phyloP scores from a whole-genome alignment of 2,797 vertebrate species.

The Pipistrellus pygmaeus region DNA sequence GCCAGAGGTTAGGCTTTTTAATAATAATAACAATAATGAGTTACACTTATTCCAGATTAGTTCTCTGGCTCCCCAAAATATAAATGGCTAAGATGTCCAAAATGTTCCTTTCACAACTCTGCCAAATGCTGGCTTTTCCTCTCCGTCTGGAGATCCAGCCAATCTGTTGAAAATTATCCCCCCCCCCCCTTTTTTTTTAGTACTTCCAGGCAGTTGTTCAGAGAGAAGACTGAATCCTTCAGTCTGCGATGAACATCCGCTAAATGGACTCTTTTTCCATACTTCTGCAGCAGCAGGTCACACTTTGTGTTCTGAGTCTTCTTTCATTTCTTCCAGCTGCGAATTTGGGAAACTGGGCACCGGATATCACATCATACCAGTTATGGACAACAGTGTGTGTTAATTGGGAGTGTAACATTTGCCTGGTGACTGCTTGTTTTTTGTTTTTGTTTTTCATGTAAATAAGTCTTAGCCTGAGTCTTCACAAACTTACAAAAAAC shows the following conservation, averaged over 20 bases:
- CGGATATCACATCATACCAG: background rate
- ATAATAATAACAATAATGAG: conserved; percentile 76
- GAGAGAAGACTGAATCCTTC: conserved; percentile 40
- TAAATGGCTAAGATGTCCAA: conserved; percentile 74
- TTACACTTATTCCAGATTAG: conserved; percentile 76
- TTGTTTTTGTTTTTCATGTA: background rate
- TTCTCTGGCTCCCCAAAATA: conserved; percentile 75
- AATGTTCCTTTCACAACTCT: conserved; percentile 72
- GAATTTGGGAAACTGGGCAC: conserved; percentile 1
- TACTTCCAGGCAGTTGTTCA: conserved; percentile 61
- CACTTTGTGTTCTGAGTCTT: background rate
- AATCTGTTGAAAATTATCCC: conserved; percentile 67
- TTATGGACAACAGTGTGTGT: conserved; percentile 14
- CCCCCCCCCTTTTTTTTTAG: conserved; percentile 25
- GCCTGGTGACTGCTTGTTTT: conserved; percentile 2
- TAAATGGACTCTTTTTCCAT: conserved; percentile 18
- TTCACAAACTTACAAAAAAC: conserved; percentile 27
- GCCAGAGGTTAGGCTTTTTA: conserved; percentile 72
- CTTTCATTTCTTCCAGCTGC: conserved; percentile 42
- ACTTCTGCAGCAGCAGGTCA: conserved; percentile 16
- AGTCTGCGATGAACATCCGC: background rate
- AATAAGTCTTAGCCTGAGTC: conserved; percentile 42
- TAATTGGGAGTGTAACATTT: conserved; percentile 46
- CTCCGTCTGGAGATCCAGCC: conserved; percentile 62
- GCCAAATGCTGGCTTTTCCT: conserved; percentile 68